These are phyloP conservation scores for Streptopelia turtur DNA, from an alignment of 2,797 vertebrate species.

Conservation along the genomic window DNA sequence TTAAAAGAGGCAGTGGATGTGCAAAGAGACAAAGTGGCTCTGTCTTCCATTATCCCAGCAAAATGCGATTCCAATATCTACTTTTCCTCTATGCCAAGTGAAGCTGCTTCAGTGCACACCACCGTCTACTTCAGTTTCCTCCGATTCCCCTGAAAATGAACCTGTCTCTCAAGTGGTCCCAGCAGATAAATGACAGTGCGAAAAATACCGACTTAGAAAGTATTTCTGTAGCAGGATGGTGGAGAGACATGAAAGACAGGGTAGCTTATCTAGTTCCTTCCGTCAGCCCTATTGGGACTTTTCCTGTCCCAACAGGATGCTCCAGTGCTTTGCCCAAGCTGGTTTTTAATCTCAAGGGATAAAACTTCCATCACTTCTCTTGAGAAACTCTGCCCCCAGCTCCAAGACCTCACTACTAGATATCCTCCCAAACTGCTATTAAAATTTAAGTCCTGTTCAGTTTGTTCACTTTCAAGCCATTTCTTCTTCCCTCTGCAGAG, in stretches of 20 bases:
- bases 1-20: constrained; percentile 4
- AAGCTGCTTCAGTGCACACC: background rate
- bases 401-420: background rate
- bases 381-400: background rate
- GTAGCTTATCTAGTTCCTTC: constrained; percentile 23
- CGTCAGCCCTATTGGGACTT: background rate
- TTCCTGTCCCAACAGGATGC: constrained; percentile 40
- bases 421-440: background rate
- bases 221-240: constrained; percentile 35
- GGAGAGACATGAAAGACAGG: constrained; percentile 25
- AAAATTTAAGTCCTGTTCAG: background rate
- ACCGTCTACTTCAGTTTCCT: background rate
- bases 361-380: constrained; percentile 3
- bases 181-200: background rate
- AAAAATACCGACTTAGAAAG: background rate
- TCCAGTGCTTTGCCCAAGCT: background rate
- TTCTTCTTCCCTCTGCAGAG: background rate
- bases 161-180: background rate
- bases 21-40: background rate
- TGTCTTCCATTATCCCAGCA: background rate
- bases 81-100: background rate
- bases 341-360: background rate
- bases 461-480: background rate
- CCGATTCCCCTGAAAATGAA: background rate
- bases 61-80: background rate